A percentile compares a stretch with the other conserved stretches of the same genome.
Conservation (phyloP, 2,797 vertebrate species). For the Sebastes kiyomatsui region DNA sequence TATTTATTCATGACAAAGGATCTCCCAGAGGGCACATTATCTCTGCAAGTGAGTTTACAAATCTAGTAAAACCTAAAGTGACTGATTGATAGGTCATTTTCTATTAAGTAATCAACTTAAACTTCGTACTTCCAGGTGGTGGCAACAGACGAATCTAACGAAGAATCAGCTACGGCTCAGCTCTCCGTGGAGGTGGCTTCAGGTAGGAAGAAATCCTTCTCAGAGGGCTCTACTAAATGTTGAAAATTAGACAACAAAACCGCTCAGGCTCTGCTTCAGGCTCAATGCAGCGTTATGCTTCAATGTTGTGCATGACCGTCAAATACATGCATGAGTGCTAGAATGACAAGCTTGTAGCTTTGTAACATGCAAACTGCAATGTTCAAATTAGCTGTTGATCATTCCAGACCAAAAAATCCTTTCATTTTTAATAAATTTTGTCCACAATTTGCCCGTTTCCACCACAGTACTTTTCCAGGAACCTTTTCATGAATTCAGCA, state of each 20-base stretch:
- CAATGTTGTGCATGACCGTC: background rate
- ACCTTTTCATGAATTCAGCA: background rate
- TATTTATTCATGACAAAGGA: constrained; percentile 75
- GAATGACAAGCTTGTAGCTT: background rate
- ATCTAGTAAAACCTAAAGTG: background rate
- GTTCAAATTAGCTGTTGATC: background rate
- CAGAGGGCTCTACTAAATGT: background rate
- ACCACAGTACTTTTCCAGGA: background rate
- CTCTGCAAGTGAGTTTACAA: constrained; percentile 67
- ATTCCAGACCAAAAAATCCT: background rate
- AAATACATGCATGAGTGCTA: background rate
- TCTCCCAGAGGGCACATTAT: constrained; percentile 20
- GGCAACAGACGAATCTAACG: constrained; percentile 65
- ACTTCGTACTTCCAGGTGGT: constrained; percentile 54
- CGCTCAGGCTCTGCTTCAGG: background rate
- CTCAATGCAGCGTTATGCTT: background rate
- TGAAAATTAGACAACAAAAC: background rate
- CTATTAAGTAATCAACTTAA: background rate
- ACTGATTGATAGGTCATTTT: background rate
- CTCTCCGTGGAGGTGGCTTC: constrained; percentile 67
- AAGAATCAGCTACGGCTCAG: constrained; percentile 33
- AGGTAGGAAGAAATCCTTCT: constrained; percentile 60
- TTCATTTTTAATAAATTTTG: too few species aligned
- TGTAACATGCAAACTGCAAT: background rate
- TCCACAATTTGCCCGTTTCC: background rate